Conservation (phyloP, 2,888 invertebrate species). For the Phortica okadai region DNA sequence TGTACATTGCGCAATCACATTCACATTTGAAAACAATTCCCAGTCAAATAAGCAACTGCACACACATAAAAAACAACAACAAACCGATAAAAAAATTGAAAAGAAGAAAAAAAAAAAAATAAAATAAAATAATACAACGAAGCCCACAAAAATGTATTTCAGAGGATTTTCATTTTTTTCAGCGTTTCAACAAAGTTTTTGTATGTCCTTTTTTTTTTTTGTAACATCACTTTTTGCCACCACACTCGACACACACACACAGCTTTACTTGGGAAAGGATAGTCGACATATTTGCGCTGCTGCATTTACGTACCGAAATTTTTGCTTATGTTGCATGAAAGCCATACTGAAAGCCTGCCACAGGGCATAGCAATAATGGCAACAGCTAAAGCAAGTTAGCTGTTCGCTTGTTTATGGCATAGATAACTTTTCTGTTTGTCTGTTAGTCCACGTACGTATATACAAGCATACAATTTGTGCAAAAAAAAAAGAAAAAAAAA, state of each 20-base stretch:
- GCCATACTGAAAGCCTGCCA: slow-evolving; percentile 1
- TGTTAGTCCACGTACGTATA: too few species aligned
- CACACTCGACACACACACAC: background rate
- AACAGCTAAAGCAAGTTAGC: background rate
- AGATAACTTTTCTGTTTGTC: background rate
- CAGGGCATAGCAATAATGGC: background rate
- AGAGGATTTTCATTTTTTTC: slow-evolving; percentile 1
- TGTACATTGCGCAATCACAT: slow-evolving; percentile 19
- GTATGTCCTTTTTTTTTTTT: background rate
- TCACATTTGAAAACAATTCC: slow-evolving; percentile 17
- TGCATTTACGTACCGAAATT: background rate
- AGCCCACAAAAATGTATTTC: slow-evolving; percentile 23
- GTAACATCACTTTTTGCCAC: background rate
- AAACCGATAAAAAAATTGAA: background rate
- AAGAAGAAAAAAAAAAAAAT: background rate
- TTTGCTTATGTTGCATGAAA: slow-evolving; percentile 27
- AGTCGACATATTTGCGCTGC: background rate
- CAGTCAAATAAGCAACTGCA: slow-evolving; percentile 13
- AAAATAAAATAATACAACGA: slow-evolving; percentile 3
- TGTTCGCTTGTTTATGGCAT: slow-evolving; percentile 9
- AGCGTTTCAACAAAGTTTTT: background rate
- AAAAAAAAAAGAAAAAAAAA: background rate
- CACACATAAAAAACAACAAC: background rate
- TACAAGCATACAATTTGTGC: too few species aligned
- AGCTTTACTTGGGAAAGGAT: background rate